Evolutionary conservation across 2,113 vertebrate species (phyloP).

Genomic region (Puffinus mauretanicus): DNA sequence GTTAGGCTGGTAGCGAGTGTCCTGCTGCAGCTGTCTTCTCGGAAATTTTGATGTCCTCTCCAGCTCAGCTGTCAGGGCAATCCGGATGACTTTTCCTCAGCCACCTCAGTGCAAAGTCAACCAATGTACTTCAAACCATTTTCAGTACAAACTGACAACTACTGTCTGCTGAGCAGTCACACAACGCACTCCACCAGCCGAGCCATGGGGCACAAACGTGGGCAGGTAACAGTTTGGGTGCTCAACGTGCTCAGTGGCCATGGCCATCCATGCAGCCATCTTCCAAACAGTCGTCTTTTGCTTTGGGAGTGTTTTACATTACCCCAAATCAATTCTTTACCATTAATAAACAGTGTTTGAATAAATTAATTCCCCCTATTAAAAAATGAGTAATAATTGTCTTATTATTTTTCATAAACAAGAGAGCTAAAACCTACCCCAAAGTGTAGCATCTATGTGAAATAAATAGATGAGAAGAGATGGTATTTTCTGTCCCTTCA

Average conservation of each 20-base stretch:
- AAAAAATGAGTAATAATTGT: background rate
- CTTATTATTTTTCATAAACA: background rate
- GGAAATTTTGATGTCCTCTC: background rate
- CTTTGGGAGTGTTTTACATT: background rate
- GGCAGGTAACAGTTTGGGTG: background rate
- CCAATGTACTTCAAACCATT: background rate
- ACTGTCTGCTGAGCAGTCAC: background rate
- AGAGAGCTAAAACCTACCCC: background rate
- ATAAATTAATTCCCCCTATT: background rate
- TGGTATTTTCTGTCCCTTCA: background rate
- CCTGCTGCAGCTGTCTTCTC: background rate
- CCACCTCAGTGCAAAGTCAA: background rate
- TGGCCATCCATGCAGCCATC: background rate
- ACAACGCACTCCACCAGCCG: rapidly evolving
- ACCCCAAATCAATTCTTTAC: background rate
- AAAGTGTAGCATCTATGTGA: background rate
- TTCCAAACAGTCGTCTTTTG: background rate
- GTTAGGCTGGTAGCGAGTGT: background rate
- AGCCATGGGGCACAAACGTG: rapidly evolving
- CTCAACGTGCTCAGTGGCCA: rapidly evolving
- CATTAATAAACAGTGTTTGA: background rate
- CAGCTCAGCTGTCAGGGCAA: background rate
- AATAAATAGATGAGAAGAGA: background rate
- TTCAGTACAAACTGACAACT: background rate
- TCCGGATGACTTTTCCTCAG: background rate